phyloP scores from a whole-genome alignment of 2,888 invertebrate genomes.

The Calliopum simillimum region DNA sequence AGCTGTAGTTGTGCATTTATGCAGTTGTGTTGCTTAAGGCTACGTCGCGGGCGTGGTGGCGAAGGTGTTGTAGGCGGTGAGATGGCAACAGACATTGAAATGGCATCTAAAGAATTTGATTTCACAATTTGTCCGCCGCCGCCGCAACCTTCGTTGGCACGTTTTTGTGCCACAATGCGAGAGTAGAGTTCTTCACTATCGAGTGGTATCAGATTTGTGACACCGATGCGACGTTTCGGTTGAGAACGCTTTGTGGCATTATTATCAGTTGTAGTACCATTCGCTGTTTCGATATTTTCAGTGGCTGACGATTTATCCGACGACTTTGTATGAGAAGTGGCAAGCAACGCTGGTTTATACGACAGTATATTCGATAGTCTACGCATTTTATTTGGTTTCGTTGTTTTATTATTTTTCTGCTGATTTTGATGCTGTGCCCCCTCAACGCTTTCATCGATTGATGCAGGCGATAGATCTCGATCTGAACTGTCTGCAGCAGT shows the following conservation, averaged over 20 bases:
- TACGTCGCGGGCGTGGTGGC: slow-evolving; percentile 56
- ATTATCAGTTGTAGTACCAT: neutral
- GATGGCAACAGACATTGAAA: slow-evolving; percentile 59
- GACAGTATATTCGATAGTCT: slow-evolving; percentile 66
- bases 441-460: neutral
- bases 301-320: slow-evolving; percentile 6
- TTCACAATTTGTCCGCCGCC: slow-evolving; percentile 56
- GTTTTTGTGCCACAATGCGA: slow-evolving; percentile 60
- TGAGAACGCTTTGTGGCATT: slow-evolving; percentile 45
- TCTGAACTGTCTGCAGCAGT: slow-evolving; percentile 14
- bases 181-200: slow-evolving; percentile 66
- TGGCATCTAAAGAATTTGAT: slow-evolving; percentile 65
- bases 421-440: neutral
- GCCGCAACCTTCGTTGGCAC: slow-evolving; percentile 31
- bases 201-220: slow-evolving; percentile 58
- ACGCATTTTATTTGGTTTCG: slow-evolving; percentile 62
- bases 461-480: neutral
- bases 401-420: slow-evolving; percentile 45
- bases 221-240: slow-evolving; percentile 55
- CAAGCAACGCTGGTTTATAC: slow-evolving; percentile 49
- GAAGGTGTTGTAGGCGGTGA: slow-evolving; percentile 63
- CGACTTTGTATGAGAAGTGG: slow-evolving; percentile 9
- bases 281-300: slow-evolving; percentile 32
- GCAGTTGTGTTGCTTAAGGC: slow-evolving; percentile 58
- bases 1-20: slow-evolving; percentile 34